phyloP scores from a whole-genome alignment of 2,888 invertebrate species.

The Lobophora halterata region DNA sequence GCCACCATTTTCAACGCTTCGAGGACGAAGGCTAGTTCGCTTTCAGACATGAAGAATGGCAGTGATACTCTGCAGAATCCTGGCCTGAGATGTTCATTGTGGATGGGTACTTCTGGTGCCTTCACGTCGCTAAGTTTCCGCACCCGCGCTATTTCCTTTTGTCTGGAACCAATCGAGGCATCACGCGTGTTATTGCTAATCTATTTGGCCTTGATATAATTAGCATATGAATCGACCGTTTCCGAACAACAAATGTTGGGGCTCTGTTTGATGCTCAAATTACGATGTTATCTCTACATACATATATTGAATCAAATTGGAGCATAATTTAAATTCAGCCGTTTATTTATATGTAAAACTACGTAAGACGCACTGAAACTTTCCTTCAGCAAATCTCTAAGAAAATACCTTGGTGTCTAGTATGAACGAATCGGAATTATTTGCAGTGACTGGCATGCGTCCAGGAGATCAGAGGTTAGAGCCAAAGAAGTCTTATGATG shows the following conservation, averaged over 20 bases:
- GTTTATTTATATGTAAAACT: neutral
- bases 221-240: constrained; percentile 31
- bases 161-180: constrained; percentile 51
- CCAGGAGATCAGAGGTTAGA: constrained; percentile 8
- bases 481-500: constrained; percentile 10
- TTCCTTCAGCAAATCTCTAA: neutral
- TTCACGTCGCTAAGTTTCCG: constrained; percentile 68
- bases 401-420: constrained; percentile 1
- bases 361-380: neutral
- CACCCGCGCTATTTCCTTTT: constrained; percentile 67
- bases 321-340: neutral
- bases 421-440: constrained; percentile 14
- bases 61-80: constrained; percentile 93
- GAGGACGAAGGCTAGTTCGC: constrained; percentile 89
- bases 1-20: constrained; percentile 93
- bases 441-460: constrained; percentile 16
- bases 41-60: constrained; percentile 91
- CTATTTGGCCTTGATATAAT: constrained; percentile 39
- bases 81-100: constrained; percentile 88
- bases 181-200: constrained; percentile 24
- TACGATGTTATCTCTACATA: constrained; percentile 43
- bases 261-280: constrained; percentile 27
- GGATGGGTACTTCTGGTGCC: constrained; percentile 65
- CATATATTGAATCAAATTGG: constrained; percentile 4
- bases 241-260: constrained; percentile 30